Conservation (phyloP, 37 sponge, comb jelly and placozoan genomes). For the Halisarca cf. caerulea region DNA sequence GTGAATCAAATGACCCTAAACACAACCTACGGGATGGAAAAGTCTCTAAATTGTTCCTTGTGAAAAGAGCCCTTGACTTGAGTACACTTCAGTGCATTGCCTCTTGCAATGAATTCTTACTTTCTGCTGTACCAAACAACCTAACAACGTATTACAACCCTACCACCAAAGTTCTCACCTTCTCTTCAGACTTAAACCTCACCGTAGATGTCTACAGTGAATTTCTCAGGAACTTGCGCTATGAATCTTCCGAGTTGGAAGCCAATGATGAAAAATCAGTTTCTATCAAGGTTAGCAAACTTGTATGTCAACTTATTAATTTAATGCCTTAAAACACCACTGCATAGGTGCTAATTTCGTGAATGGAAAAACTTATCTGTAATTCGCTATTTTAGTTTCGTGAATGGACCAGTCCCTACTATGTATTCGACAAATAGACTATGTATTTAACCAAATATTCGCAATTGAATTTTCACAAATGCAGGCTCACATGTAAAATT, state of each 20-base stretch:
- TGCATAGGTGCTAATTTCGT: no score
- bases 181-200: neutral
- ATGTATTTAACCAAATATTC: no score
- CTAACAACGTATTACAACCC: slow-evolving; percentile 11
- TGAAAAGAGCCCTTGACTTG: neutral
- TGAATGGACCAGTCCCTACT: no score
- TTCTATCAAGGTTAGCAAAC: neutral
- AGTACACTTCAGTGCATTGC: neutral
- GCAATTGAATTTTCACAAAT: no score
- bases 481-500: no score
- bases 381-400: no score
- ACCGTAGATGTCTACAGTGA: neutral
- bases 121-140: neutral
- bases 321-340: no score
- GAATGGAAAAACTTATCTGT: no score
- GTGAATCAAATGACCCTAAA: slow-evolving; percentile 2
- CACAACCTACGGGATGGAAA: neutral
- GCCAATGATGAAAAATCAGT: neutral
- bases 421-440: no score
- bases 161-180: neutral
- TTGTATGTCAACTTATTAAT: no score
- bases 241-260: neutral
- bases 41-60: neutral
- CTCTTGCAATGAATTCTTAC: neutral
- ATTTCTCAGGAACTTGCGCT: neutral